phyloP scores from a whole-genome alignment of 2,888 invertebrate genomes.

The Athalia cordata region DNA sequence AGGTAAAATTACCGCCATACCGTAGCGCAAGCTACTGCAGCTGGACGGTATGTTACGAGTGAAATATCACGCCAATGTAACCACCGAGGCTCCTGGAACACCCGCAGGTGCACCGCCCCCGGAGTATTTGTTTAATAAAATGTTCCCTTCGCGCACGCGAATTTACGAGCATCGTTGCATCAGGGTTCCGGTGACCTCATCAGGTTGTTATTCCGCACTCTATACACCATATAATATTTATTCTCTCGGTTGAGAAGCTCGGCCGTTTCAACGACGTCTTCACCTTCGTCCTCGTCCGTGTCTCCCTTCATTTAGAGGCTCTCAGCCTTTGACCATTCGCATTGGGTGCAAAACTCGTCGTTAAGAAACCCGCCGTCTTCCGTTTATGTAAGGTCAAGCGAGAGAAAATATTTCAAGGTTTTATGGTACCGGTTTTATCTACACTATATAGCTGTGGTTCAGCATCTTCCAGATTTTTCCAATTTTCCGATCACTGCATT shows the following conservation, averaged over 20 bases:
- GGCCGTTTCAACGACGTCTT: too few species aligned
- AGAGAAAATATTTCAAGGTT: conserved; percentile 23
- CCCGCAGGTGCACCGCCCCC: too few species aligned
- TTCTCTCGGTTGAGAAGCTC: too few species aligned
- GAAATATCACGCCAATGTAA: neutral
- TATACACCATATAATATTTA: too few species aligned
- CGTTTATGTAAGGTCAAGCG: neutral
- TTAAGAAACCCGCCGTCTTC: neutral
- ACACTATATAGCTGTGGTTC: neutral
- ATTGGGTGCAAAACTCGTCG: conserved; percentile 20
- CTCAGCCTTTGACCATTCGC: neutral
- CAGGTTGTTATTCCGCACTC: neutral
- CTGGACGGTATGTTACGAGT: conserved; percentile 1
- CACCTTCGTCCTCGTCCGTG: too few species aligned
- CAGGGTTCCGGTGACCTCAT: too few species aligned
- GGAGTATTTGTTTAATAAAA: too few species aligned
- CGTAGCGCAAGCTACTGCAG: neutral
- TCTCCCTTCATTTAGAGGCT: too few species aligned
- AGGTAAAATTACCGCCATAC: neutral
- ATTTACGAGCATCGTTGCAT: too few species aligned
- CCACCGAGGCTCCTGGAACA: neutral
- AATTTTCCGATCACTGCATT: conserved; percentile 36
- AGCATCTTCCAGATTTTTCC: conserved; percentile 8
- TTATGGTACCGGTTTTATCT: neutral
- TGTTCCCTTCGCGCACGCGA: too few species aligned